Base-by-base conservation (phyloP, 2,113 vertebrate genomes). In the Meles meles region DNA sequence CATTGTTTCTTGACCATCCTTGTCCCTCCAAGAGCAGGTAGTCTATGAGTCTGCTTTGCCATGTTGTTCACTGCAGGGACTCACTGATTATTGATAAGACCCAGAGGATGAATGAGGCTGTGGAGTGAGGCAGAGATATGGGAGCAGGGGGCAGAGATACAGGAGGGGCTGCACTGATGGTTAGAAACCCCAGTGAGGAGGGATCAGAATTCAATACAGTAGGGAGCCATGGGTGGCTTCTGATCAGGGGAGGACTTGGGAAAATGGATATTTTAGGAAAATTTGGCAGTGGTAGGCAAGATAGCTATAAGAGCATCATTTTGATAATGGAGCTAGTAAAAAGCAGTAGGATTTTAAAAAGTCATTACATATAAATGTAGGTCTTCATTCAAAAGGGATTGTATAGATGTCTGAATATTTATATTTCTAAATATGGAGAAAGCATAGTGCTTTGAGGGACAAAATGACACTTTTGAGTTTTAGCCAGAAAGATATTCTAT, bases 371-470 rank as follows among this genome's bases (percentile, higher is more conserved):
- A 84, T 84, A 92, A 97, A 96, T 93, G 37, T 86, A 88, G 31
- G 42, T 59, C 81, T 96, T 76, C 63, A 90, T 88, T 90, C 59
- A 90, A 67, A 97, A 96, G 42, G 25, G 39, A 90, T 90, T 83
- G 42, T 21, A 80, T 71, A 84, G 57, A 39, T 82, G 88, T 81
- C 49, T 96, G 91, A 90, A 97, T 97, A 97, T 96, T 88, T 96
- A 96, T 97, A 49, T 59, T 94, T 95, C 80, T 93, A 96, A 95
- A 83, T 79, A 42, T 1, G 11, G 88, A 92, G 69, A 67, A 90
- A 87, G 72, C 18, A 27, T 20, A 59, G 80, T 69, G 57, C 57
- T 92, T 12, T 1, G 37, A 71, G 85, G 72, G 76, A 74, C 76
- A 83, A 74, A 84, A 93, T 76, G 82, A 94, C 57, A 55, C 47